Conservation (phyloP, 2,888 invertebrate genomes). For the Byasa hedistus region DNA sequence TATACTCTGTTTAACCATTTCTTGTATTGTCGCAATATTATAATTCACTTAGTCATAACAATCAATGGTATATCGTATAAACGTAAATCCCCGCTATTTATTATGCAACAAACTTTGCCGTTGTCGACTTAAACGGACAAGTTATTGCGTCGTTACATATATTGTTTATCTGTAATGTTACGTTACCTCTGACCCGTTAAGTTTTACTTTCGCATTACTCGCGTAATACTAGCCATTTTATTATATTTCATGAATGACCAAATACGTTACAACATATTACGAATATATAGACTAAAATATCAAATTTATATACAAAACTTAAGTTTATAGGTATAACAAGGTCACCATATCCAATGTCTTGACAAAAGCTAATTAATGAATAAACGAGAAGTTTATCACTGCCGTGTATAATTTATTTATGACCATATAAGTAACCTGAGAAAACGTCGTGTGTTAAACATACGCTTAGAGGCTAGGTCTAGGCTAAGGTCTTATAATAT, state of each 20-base stretch:
- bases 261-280: no score
- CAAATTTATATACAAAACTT: no score
- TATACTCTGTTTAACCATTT: background rate
- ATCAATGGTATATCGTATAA: conserved; percentile 2
- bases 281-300: no score
- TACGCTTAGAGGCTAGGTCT: background rate
- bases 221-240: background rate
- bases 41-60: background rate
- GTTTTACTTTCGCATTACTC: conserved; percentile 14
- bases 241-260: background rate
- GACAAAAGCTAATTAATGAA: conserved; percentile 57
- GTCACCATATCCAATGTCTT: conserved; percentile 40
- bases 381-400: conserved; percentile 49
- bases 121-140: conserved; percentile 1
- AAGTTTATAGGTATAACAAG: background rate
- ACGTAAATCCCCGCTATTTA: conserved; percentile 13
- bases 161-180: conserved; percentile 17
- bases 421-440: background rate
- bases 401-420: conserved; percentile 28
- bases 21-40: background rate
- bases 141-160: conserved; percentile 18
- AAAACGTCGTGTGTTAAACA: conserved; percentile 8
- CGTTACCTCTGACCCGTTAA: conserved; percentile 1
- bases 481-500: no score
- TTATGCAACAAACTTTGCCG: conserved; percentile 18